phyloP scores from a whole-genome alignment of 2,888 invertebrate genomes.

The Heliconius charithonia region DNA sequence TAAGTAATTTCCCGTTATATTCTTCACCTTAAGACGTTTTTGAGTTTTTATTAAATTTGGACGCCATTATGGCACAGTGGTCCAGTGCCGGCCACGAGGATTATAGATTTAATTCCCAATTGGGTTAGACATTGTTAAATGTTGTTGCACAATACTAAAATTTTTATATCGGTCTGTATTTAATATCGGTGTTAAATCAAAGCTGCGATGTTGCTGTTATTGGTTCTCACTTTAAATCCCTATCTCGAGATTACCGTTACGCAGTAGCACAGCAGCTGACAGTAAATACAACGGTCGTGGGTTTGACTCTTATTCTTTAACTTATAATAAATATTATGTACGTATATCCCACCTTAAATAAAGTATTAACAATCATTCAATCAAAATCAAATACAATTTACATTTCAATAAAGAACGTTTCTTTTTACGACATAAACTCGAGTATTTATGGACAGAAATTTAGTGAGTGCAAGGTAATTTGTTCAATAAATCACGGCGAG shows the following conservation, averaged over 20 bases:
- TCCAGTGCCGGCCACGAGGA: background rate
- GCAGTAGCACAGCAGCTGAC: too few relatives aligned
- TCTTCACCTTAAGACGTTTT: constrained; percentile 47
- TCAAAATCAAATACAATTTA: constrained; percentile 17
- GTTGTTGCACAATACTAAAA: too few relatives aligned
- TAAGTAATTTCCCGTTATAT: constrained; percentile 62
- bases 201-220: too few relatives aligned
- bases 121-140: background rate
- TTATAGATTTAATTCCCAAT: background rate
- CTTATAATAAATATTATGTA: background rate
- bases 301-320: too few relatives aligned
- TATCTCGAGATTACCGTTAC: too few relatives aligned
- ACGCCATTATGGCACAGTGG: background rate
- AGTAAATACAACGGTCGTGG: too few relatives aligned
- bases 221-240: too few relatives aligned
- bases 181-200: too few relatives aligned
- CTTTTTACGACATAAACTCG: constrained; percentile 18
- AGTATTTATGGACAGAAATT: constrained; percentile 44
- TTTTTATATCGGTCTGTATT: too few relatives aligned
- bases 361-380: constrained; percentile 17
- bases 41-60: constrained; percentile 38
- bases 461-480: constrained; percentile 56
- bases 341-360: background rate
- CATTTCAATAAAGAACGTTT: constrained; percentile 23
- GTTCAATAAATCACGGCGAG: constrained; percentile 67